These are phyloP conservation scores for Glyphotaelius pellucidus DNA, from an alignment of 2,888 invertebrate species.

Conservation along the genomic window DNA sequence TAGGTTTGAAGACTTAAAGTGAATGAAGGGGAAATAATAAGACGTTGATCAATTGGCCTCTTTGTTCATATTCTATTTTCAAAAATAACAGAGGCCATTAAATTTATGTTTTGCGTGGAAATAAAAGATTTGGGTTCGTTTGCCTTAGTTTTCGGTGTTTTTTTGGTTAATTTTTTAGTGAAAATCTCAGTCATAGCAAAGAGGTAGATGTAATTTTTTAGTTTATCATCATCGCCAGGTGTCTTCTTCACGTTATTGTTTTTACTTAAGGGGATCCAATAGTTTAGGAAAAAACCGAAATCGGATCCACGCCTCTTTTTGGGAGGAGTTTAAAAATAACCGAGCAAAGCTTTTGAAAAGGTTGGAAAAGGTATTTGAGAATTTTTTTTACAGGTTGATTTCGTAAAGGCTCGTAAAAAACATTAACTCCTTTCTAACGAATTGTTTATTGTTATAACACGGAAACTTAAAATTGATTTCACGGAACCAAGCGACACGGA, in stretches of 20 bases:
- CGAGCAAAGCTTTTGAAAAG: no score
- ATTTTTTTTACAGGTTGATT: no score
- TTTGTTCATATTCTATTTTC: constrained; percentile 23
- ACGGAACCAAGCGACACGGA: no score
- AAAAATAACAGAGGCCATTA: neutral
- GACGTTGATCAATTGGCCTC: constrained; percentile 28
- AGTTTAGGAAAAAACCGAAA: no score
- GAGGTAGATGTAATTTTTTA: neutral
- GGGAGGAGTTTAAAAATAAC: no score
- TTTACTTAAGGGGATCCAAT: no score
- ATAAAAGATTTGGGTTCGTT: neutral
- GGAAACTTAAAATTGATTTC: no score
- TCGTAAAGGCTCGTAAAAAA: no score
- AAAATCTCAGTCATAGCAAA: neutral
- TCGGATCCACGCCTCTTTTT: no score
- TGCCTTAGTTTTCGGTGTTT: neutral
- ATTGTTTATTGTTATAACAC: no score
- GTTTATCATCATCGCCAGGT: neutral
- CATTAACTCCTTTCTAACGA: no score
- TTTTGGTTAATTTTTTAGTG: neutral
- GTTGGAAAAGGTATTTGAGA: no score
- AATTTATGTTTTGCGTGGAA: neutral
- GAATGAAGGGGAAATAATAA: constrained; percentile 21
- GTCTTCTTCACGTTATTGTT: neutral
- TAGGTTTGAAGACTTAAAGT: neutral